A percentile compares a stretch with the other conserved stretches of the same genome.
Evolutionary conservation across 1,140 invertebrate genomes (phyloP).

Genomic region (honey bee (Apis mellifera)): DNA sequence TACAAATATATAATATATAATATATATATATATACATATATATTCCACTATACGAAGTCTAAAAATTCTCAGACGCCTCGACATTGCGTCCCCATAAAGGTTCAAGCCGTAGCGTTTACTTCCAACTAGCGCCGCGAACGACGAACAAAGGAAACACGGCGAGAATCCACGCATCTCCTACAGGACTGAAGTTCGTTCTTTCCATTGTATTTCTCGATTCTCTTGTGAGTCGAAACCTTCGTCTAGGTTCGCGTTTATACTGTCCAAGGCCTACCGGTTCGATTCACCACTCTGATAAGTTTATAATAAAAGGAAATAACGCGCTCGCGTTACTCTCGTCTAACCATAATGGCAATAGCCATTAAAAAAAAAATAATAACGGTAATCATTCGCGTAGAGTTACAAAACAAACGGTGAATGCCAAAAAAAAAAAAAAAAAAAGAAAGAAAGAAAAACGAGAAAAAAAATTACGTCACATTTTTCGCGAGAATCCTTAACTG

Average conservation of each 20-base stretch:
- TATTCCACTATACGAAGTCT: not conserved
- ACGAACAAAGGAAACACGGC: slow-evolving; percentile 10
- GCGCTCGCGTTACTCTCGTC: not conserved
- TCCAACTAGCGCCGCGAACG: not conserved
- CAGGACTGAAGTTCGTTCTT: slow-evolving; percentile 46
- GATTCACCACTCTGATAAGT: slow-evolving; percentile 42
- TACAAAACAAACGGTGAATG: slow-evolving; percentile 47
- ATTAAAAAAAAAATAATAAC: not conserved
- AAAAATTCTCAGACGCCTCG: not conserved
- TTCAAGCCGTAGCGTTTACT: slow-evolving; percentile 37
- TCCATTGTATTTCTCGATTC: slow-evolving; percentile 34
- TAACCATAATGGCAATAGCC: not conserved
- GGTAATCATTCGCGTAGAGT: not conserved
- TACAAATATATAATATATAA: not conserved
- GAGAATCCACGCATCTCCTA: slow-evolving; percentile 54
- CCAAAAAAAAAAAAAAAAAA: slow-evolving; percentile 16
- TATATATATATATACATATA: not conserved
- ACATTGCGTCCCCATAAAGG: slow-evolving; percentile 29
- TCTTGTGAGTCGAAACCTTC: slow-evolving; percentile 56
- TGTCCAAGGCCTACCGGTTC: slow-evolving; percentile 66
- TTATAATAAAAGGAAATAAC: not conserved
- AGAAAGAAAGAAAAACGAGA: not conserved
- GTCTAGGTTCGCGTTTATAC: slow-evolving; percentile 57
- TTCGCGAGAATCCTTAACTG: slow-evolving; percentile 39
- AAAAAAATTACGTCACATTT: not conserved